A percentile compares a stretch with the other conserved stretches of the same genome.
Evolutionary conservation across 2,113 vertebrate genomes (phyloP).

Genomic region (Phrynocephalus versicolor): DNA sequence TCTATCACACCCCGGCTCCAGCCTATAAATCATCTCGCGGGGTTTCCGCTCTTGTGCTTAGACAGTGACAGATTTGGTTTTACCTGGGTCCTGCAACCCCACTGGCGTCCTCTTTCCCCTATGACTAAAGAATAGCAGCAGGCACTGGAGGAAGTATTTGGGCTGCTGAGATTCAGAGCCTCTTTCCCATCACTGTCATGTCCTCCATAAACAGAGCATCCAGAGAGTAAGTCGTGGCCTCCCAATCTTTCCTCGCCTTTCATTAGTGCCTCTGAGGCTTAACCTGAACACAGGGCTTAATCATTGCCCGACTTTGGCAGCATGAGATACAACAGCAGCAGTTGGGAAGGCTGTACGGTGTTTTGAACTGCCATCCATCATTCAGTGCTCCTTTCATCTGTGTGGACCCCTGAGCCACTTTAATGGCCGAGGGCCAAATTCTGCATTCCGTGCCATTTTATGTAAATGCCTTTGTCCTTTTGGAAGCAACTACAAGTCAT

Average conservation of each 20-base stretch:
- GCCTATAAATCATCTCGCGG: constrained; percentile 1
- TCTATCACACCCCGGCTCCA: constrained; percentile 11
- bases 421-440: not conserved
- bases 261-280: not conserved
- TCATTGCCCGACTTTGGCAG: not conserved
- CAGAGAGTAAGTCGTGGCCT: not conserved
- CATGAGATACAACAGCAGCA: not conserved
- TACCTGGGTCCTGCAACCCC: not conserved
- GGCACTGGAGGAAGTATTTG: not conserved
- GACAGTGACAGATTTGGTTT: not conserved
- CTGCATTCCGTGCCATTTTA: not conserved
- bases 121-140: not conserved
- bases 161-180: not conserved
- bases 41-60: not conserved
- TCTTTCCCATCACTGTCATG: not conserved
- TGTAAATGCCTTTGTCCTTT: not conserved
- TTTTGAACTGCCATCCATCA: constrained; percentile 1
- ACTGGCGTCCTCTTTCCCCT: not conserved
- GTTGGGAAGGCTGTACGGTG: not conserved
- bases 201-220: not conserved
- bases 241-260: not conserved
- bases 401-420: not conserved
- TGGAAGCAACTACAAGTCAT: not conserved
- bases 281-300: not conserved
- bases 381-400: not conserved